These are phyloP conservation scores for Nomada fucata DNA, from an alignment of 2,888 invertebrate species.

Conservation along the genomic window DNA sequence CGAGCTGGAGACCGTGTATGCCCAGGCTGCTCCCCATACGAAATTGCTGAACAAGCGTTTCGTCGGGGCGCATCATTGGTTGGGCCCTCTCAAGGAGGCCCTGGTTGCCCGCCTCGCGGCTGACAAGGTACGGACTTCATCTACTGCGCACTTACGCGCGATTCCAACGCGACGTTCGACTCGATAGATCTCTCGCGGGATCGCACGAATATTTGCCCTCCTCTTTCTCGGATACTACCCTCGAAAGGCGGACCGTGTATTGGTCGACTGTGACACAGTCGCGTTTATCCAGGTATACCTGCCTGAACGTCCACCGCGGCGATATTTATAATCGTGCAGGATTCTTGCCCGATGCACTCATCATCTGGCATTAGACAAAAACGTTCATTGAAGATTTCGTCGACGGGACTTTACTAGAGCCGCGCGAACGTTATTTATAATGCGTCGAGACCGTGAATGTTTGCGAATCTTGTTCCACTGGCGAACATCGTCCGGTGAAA, in stretches of 20 bases:
- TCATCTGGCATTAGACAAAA: conserved; percentile 58
- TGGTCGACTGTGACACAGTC: not conserved
- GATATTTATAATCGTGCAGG: conserved; percentile 58
- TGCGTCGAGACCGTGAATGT: conserved; percentile 14
- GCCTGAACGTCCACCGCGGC: conserved; percentile 23
- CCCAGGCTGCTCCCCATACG: conserved; percentile 92
- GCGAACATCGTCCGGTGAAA: conserved; percentile 7
- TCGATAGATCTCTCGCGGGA: conserved; percentile 2
- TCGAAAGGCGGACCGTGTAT: not conserved
- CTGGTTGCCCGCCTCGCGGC: conserved; percentile 86
- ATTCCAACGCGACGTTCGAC: not conserved
- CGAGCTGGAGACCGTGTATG: conserved; percentile 91
- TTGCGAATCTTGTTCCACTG: conserved; percentile 5
- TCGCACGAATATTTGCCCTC: not conserved
- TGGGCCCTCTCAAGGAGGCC: conserved; percentile 89
- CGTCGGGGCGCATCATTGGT: conserved; percentile 95
- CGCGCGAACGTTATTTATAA: conserved; percentile 50
- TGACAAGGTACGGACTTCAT: conserved; percentile 88
- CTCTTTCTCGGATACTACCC: not conserved
- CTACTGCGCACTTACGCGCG: conserved; percentile 29
- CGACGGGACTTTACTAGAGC: conserved; percentile 20
- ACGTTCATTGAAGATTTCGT: conserved; percentile 51
- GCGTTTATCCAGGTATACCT: conserved; percentile 34
- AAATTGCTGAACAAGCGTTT: conserved; percentile 96
- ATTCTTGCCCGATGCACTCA: conserved; percentile 62